These are phyloP conservation scores for Heliopora coerulea DNA, from an alignment of 92 coral and sea anemone species.

Conservation along the genomic window DNA sequence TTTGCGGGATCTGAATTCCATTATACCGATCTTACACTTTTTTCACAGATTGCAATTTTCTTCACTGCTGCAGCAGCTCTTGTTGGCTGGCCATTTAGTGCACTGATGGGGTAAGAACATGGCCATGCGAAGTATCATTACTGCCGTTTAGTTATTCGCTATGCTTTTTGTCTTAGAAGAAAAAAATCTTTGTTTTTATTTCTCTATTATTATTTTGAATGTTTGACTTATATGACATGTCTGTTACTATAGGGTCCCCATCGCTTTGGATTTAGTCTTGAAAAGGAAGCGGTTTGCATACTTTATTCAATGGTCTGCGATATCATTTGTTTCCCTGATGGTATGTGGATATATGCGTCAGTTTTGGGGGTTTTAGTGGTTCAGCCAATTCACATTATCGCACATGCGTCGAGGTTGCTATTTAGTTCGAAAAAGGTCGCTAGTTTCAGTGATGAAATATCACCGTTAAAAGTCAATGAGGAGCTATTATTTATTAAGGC, in stretches of 20 bases:
- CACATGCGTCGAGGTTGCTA: too few species aligned
- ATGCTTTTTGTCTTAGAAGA: background rate
- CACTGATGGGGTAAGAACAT: conserved; percentile 72
- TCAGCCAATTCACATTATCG: too few species aligned
- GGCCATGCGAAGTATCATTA: background rate
- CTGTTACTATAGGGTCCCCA: conserved; percentile 63
- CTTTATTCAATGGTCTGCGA: conserved; percentile 78
- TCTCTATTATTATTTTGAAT: too few species aligned
- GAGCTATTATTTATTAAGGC: too few species aligned
- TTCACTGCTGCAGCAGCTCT: conserved; percentile 89
- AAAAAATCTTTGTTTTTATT: background rate
- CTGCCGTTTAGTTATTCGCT: background rate
- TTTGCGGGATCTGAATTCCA: too few species aligned
- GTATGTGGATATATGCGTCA: too few species aligned
- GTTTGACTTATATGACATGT: too few species aligned
- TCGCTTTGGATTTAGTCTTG: conserved; percentile 81
- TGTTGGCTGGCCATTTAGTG: conserved; percentile 99
- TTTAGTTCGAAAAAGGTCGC: too few species aligned
- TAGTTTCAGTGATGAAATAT: too few species aligned
- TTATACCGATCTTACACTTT: too few species aligned
- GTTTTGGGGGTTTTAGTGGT: too few species aligned
- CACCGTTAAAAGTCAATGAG: too few species aligned
- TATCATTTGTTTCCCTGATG: conserved; percentile 78
- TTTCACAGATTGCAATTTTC: conserved; percentile 74
- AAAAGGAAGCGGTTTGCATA: conserved; percentile 65